Base-by-base conservation (phyloP, 2,888 invertebrate species). In the Helicoverpa assulta region DNA sequence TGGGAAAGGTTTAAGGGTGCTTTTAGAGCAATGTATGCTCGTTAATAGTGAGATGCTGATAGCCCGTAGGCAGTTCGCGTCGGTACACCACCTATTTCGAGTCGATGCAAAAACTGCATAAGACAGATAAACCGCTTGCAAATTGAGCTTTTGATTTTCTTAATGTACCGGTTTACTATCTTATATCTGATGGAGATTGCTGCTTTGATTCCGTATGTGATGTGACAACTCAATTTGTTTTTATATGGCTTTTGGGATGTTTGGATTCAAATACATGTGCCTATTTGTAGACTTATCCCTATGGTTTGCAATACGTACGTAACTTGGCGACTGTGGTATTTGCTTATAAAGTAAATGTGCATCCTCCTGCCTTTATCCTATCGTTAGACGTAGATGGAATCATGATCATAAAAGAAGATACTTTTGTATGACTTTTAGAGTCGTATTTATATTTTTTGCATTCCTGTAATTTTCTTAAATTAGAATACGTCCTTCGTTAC, bases 41-140 rank as follows among this genome's bases (percentile, higher is more conserved):
- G 51, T 64, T 56, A 59, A 67, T 54, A 66, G 60, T 77, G 70
- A 82, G 83, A 82, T 84, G 84, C 74, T 85, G 89, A 90, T 89
- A 86, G 85, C 76, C 89, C 85, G 83, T 83, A 87, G 89, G 91
- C 89, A 79, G 83, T 87, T 85, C 89, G 84, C 83, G 47, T 5
- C 80, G 57, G 70, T 76, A 75, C 71, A 82, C 78, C 76, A 85
- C 85, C 88, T 89, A 88, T 88, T 88, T 85, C 74, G 77, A 84
- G 76, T 80, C 67, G 71, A 78, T 72, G 85, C 84, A 86, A 87
- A 88, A 88, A 89, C 87, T 85, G 78, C 84, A 52, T 76, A 26
- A 12, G 59, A 51, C 14, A 52, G 56, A 72, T 81, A 64, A 64
- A 69, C 79, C 66, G 74, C 80, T 83, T 81, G 82, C 81, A 83